Conservation (phyloP, 2,888 invertebrate genomes). For the Mesorhabditis belari region DNA sequence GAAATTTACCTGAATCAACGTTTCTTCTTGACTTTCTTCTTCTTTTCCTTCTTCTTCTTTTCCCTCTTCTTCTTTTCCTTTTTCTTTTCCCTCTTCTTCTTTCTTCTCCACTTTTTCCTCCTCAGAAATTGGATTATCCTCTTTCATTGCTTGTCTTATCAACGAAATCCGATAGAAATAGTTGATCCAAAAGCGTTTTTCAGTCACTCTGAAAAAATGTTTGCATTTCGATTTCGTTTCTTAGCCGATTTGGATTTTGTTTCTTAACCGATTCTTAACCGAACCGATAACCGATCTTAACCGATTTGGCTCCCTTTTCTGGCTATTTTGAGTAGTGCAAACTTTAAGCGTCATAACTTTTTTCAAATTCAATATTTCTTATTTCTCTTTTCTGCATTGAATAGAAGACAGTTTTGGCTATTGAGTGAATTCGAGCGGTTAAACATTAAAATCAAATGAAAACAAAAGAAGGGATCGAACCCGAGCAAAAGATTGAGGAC, state of each 20-base stretch:
- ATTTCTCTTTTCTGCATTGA: neutral
- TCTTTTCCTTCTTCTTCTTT: conserved; percentile 1
- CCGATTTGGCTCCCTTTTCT: neutral
- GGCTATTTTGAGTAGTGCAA: neutral
- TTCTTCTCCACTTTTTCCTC: neutral
- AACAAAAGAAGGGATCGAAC: no score
- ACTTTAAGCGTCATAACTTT: no score
- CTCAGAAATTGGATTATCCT: neutral
- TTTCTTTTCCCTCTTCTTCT: conserved; percentile 1
- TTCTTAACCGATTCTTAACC: neutral
- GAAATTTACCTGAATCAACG: no score
- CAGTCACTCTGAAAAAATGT: conserved; percentile 61
- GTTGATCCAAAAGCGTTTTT: conserved; percentile 98
- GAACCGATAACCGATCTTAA: no score
- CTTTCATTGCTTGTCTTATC: conserved; percentile 79
- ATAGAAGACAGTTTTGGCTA: no score
- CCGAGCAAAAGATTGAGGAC: no score
- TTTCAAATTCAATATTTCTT: neutral
- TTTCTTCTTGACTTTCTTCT: neutral
- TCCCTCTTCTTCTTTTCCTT: conserved; percentile 2
- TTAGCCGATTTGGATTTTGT: no score
- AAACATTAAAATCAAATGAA: no score
- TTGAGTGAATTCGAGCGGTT: no score
- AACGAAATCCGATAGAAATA: conserved; percentile 98
- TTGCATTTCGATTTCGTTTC: no score